Evolutionary conservation across 2,888 invertebrate genomes (phyloP).

Genomic region (Agrenia bidenticulata): DNA sequence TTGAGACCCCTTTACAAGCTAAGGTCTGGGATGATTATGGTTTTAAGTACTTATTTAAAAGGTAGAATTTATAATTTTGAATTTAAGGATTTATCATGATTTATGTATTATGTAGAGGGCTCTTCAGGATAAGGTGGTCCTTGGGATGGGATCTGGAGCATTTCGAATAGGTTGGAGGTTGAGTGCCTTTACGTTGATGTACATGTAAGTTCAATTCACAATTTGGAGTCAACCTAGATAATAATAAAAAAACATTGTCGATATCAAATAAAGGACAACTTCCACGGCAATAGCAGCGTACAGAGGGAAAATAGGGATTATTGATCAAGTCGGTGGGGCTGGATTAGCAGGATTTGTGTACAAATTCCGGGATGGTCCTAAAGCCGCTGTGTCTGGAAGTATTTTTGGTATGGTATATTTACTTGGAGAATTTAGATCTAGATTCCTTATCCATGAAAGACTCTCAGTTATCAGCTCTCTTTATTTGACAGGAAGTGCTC

Average conservation of each 20-base stretch:
- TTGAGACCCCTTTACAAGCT: conserved; percentile 52
- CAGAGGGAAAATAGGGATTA: conserved; percentile 66
- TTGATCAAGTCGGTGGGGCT: conserved; percentile 70
- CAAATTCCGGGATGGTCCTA: conserved; percentile 68
- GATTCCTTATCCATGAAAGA: too few species aligned
- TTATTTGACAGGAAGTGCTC: conserved; percentile 62
- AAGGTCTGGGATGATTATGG: conserved; percentile 44
- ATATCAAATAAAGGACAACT: conserved; percentile 61
- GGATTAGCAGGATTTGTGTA: conserved; percentile 66
- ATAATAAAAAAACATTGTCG: too few species aligned
- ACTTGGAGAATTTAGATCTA: too few species aligned
- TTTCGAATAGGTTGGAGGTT: conserved; percentile 70
- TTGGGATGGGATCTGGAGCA: conserved; percentile 72
- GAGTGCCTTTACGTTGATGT: conserved; percentile 67
- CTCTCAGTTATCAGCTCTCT: too few species aligned
- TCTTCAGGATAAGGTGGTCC: conserved; percentile 69
- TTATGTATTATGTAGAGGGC: too few species aligned
- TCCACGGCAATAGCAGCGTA: conserved; percentile 68
- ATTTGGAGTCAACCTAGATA: too few species aligned
- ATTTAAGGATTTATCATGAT: too few species aligned
- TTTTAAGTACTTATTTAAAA: conserved; percentile 5
- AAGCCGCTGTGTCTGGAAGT: conserved; percentile 69
- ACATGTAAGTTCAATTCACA: conserved; percentile 62
- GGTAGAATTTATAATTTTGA: neutral
- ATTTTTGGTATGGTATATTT: conserved; percentile 61